A percentile compares a stretch with the other conserved stretches of the same genome.
These are phyloP conservation scores for Physocephala rufipes DNA, from an alignment of 2,888 invertebrate species.

Conservation along the genomic window DNA sequence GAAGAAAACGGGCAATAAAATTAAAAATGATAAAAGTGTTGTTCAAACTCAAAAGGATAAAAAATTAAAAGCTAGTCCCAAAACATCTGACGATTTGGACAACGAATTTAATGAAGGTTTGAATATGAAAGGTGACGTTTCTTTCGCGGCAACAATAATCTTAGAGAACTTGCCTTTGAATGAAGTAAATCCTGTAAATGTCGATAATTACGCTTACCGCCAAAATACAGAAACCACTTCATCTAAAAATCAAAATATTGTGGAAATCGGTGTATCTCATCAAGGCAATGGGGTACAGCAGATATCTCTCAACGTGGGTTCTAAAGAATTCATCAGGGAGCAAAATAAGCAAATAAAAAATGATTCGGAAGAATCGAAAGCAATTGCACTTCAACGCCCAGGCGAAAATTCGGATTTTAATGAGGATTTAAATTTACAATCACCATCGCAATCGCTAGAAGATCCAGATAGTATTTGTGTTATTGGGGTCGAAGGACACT, in stretches of 20 bases:
- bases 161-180: slow-evolving; percentile 38
- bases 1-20: not conserved
- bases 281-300: not conserved
- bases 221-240: not conserved
- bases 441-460: too few species aligned
- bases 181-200: slow-evolving; percentile 2
- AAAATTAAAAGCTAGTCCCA: not conserved
- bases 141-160: not conserved
- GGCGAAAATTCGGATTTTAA: not conserved
- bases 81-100: not conserved
- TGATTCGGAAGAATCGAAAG: slow-evolving; percentile 2
- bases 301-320: not conserved
- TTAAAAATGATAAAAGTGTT: not conserved
- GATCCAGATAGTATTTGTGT: too few species aligned
- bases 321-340: not conserved
- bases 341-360: not conserved
- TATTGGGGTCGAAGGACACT: slow-evolving; percentile 70
- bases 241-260: not conserved
- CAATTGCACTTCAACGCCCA: not conserved
- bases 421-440: too few species aligned
- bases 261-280: not conserved
- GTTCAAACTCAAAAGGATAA: not conserved
- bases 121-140: not conserved
- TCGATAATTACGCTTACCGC: not conserved
- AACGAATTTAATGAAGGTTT: not conserved